Evolutionary conservation across 2,113 vertebrate species (phyloP), one percentile per base, ranked within the genome.

Genomic region (Lichenostomus cassidix): DNA sequence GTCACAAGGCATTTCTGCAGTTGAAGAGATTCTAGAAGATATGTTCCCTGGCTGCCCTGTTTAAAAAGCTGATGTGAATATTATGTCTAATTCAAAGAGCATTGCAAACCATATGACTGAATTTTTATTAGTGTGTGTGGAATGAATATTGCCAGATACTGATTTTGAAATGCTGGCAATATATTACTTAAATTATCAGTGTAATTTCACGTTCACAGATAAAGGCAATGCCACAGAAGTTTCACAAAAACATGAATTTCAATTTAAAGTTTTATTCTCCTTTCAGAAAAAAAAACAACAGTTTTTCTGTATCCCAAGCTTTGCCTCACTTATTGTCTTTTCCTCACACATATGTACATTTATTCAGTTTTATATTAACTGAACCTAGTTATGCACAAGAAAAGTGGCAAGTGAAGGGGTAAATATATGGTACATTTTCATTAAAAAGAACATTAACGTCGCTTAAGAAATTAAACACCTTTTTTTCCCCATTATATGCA

Each of bases 51-150:
- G 19, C 22, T 87, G 28, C 49, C 15, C 49, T 73, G 16, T 76
- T 91, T 69, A 77, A 95, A 89, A 89, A 84, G 25, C 39, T 84
- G 65, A 52, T 87, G 71, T 39, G 52, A 89, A 37, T 85, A 95
- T 85, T 79, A 71, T 6, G 9, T 35, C 69, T 84, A 71, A 87
- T 87, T 91, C 85, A 94, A 92, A 78, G 39, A 84, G 35, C 84
- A 84, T 46, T 89, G 80, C 42, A 87, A 96, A 64, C 19, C 78
- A 27, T 85, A n/a, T 29, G 46, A 90, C 15, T 85, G 90, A 73
- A 85, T 94, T 94, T 95, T 90, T 63, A 92, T 90, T 93, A 58
- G n/a, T 65, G 10, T 60, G 16, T 73, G 31, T 85, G 55, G n/a
- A 93, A 90, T 79, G 31, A 87, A 46, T 83, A 90, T 80, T 85